Base-by-base conservation (phyloP, 1,140 invertebrate genomes). In the Phymorhynchus buccinoides region DNA sequence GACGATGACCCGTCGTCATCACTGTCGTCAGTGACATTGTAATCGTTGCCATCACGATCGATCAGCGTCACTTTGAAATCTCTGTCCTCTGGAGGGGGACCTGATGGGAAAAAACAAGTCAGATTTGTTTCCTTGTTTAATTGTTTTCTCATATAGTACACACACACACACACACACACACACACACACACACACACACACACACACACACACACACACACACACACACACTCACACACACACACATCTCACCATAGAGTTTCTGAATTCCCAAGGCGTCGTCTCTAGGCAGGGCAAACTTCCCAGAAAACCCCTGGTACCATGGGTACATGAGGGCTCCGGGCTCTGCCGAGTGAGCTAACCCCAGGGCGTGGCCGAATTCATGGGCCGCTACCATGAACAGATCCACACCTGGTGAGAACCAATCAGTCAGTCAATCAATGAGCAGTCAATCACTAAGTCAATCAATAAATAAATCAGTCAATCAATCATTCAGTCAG, bases 261-360 rank as follows among this genome's bases (percentile, higher is more conserved):
- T 90, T 89, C 87, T 94, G 94, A 9, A 99, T 98, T 32, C 96
- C 98, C 85, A 95, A 94, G 68, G 96, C 95, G 93, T 99, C 98
- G 93, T 99, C 98, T 85, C 97, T 95, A 18, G 97, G 96, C 52
- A 99, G 94, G 88, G 95, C 95, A 91, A 98, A 98, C 75, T 95
- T 94, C 3, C 96, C 95, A 32, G 89, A 95, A 90, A 97, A 98
- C 68, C 96, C 96, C 91, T 97, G 96, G 92, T 99, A 99, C 96
- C 97, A 98, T 0, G 98, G 97, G 92, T 96, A 97, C 98, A 99
- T 99, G 62, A 99, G 95, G 0, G 98, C 96, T n/a, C 96, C 96
- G 87, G 95, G 94, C 22, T 96, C 96, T 41, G 96, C 96, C 80
- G 97, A 98, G 94, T 99, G 98, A 71, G 96, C 96, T 56, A 99